These are phyloP conservation scores for Amblyornis subalaris DNA, from an alignment of 2,113 vertebrate species.

Conservation along the genomic window DNA sequence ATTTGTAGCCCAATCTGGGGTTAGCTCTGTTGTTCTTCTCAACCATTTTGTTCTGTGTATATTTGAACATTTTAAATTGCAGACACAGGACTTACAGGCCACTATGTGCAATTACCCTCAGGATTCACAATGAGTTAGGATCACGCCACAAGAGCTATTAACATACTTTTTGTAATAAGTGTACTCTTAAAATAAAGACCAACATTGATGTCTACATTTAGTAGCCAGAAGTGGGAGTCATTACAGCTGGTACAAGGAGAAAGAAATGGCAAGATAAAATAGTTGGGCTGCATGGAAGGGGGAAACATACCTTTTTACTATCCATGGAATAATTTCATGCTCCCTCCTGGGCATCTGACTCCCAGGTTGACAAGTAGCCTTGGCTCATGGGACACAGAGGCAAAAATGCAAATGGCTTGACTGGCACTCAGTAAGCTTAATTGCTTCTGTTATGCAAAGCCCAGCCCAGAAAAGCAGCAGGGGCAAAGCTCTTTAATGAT, in stretches of 20 bases:
- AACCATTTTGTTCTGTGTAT: conserved; percentile 44
- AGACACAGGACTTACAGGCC: conserved; percentile 62
- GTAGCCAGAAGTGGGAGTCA: background rate
- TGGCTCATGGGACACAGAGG: conserved; percentile 8
- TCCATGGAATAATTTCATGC: background rate
- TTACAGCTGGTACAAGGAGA: conserved; percentile 31
- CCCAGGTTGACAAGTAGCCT: conserved; percentile 22
- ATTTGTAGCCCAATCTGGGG: conserved; percentile 27
- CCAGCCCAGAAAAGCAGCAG: background rate
- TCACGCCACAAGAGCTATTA: conserved; percentile 57
- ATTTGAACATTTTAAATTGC: conserved; percentile 60
- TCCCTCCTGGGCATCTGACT: background rate
- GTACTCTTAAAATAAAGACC: conserved; percentile 44
- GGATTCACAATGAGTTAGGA: conserved; percentile 65
- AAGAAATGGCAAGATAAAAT: conserved; percentile 29
- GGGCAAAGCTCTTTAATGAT: background rate
- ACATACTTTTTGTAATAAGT: conserved; percentile 39
- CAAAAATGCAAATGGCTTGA: conserved; percentile 2
- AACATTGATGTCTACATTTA: conserved; percentile 36
- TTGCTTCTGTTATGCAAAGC: conserved; percentile 10
- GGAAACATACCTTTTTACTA: background rate
- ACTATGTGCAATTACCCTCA: conserved; percentile 62
- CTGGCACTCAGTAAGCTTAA: background rate
- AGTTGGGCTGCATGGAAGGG: background rate
- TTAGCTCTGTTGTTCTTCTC: conserved; percentile 47